Evolutionary conservation across 1,140 invertebrate genomes (phyloP), one percentile per base, ranked within the genome.

Genomic region (Cherax quadricarinatus): DNA sequence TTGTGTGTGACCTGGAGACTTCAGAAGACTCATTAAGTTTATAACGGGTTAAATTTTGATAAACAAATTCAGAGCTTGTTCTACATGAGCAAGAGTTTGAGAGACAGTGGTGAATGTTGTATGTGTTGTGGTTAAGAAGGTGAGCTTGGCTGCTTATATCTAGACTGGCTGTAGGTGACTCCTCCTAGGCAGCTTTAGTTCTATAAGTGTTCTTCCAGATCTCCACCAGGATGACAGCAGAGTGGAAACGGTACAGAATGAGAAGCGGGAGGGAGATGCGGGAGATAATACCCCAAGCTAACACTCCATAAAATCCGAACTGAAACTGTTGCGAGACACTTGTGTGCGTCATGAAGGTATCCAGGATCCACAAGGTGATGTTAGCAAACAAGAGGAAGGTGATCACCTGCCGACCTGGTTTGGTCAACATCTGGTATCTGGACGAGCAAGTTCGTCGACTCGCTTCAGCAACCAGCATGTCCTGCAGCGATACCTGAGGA

Each of bases 181-280:
- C 81, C n/a, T 88, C 84, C 89, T 94, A 94, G 82, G 92, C 92
- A n/a, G 93, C 94, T 62, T 94, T 94, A 12, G 94, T 94, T 75
- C 95, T 95, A 94, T 96, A 96, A 9, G 96, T 96, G 73, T 96
- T 96, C 93, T 96, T 96, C 97, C 97, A 97, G 14, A 97, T 96
- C 93, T 97, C 97, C 12, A 97, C 95, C 14, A 97, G 94, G 86
- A 97, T 95, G 21, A 97, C 96, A 79, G 96, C 96, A 10, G 96
- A 97, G 94, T 97, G 97, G 94, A 97, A 97, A 57, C 97, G 95
- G 91, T 96, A 97, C 93, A 97, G 97, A 48, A 97, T 96, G 4
- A 97, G 94, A 0, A 97, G 94, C 0, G 97, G 97, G 53, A 97
- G 94, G 5, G 96, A 96, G 24, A 97, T 95, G 88, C 96, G 95